Evolutionary conservation across 2,888 invertebrate genomes (phyloP).

Genomic region (Calliphora vomitoria): DNA sequence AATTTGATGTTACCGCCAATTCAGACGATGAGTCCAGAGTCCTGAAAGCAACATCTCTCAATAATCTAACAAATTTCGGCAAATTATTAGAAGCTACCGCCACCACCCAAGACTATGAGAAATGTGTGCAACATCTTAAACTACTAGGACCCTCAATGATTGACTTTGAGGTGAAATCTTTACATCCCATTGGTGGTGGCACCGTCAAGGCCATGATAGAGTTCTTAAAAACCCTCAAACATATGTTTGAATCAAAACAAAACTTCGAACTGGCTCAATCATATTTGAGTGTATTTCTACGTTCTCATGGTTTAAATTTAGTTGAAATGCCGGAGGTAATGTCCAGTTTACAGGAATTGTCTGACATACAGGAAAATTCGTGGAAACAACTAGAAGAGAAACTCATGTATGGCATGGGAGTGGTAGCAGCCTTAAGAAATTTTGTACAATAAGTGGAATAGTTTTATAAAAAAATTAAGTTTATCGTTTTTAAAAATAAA

Average conservation of each 20-base stretch:
- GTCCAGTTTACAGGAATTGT: conserved; percentile 86
- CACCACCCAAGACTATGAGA: conserved; percentile 78
- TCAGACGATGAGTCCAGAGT: conserved; percentile 85
- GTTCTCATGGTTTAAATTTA: conserved; percentile 89
- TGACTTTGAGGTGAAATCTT: conserved; percentile 93
- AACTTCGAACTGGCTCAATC: conserved; percentile 96
- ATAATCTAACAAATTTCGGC: conserved; percentile 89
- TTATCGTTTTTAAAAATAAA: conserved; percentile 30
- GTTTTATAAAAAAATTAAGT: conserved; percentile 4
- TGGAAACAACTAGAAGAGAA: conserved; percentile 90
- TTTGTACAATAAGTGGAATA: conserved; percentile 78
- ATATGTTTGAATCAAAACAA: conserved; percentile 89
- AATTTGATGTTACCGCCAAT: conserved; percentile 88
- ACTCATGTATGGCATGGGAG: conserved; percentile 90
- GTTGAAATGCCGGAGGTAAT: conserved; percentile 86
- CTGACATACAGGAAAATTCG: conserved; percentile 86
- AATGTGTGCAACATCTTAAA: conserved; percentile 86
- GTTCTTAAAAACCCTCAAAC: conserved; percentile 90
- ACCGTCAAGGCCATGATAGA: conserved; percentile 89
- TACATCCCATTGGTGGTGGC: conserved; percentile 91
- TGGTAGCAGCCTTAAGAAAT: conserved; percentile 90
- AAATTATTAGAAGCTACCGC: conserved; percentile 86
- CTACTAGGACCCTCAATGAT: conserved; percentile 92
- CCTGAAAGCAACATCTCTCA: conserved; percentile 86
- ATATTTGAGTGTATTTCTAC: conserved; percentile 94